Evolutionary conservation across 2,888 invertebrate species (phyloP).

Genomic region (Cataglyphis livida): DNA sequence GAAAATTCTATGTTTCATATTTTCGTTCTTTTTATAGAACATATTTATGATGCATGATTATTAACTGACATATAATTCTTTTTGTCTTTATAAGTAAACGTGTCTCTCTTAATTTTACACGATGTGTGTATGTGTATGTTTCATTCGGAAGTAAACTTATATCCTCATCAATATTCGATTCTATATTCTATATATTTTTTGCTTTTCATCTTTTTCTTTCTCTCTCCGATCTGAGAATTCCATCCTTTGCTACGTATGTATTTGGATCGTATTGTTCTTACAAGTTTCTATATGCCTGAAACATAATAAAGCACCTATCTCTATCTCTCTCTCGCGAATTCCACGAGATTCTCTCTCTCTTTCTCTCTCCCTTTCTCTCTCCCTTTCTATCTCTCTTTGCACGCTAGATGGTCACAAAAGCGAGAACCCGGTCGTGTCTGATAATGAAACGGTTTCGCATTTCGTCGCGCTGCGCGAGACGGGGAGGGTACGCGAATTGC

Average conservation of each 20-base stretch:
- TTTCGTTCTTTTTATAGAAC: neutral
- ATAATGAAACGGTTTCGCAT: slow-evolving; percentile 76
- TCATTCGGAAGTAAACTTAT: neutral
- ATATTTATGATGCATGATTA: neutral
- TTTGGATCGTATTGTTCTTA: slow-evolving; percentile 23
- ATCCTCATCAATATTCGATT: neutral
- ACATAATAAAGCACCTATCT: slow-evolving; percentile 39
- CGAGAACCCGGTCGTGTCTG: slow-evolving; percentile 65
- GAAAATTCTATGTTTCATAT: neutral
- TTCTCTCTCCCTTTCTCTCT: slow-evolving; percentile 11
- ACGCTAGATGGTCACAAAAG: slow-evolving; percentile 64
- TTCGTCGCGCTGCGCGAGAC: slow-evolving; percentile 67
- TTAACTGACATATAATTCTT: neutral
- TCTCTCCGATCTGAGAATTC: neutral
- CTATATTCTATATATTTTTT: neutral
- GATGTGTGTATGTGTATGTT: neutral
- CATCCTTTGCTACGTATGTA: neutral
- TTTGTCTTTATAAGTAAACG: neutral
- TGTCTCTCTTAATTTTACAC: neutral
- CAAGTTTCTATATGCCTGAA: neutral
- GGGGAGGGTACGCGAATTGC: slow-evolving; percentile 55
- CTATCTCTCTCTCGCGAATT: neutral
- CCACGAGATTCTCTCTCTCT: no score
- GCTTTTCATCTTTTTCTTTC: neutral
- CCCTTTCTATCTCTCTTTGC: slow-evolving; percentile 31